phyloP scores from a whole-genome alignment of 2,888 invertebrate species.

The Entomobrya proxima region DNA sequence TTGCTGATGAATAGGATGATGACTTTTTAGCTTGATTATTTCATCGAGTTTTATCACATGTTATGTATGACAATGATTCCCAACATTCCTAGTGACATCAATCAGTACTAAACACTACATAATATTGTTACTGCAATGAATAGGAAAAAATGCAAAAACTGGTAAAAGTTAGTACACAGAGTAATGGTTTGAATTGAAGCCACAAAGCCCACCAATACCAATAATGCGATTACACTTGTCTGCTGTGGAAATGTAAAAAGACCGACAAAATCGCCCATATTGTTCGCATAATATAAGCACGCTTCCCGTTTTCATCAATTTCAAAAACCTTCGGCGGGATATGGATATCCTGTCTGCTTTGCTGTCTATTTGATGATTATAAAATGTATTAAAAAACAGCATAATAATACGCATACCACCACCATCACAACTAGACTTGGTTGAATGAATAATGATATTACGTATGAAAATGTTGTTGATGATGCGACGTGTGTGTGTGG shows the following conservation, averaged over 20 bases:
- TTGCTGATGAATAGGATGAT: constrained; percentile 44
- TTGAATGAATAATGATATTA: constrained; percentile 58
- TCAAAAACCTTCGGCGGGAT: constrained; percentile 74
- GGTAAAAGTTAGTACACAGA: no score
- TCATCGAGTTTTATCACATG: constrained; percentile 14
- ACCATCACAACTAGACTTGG: constrained; percentile 26
- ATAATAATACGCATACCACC: constrained; percentile 25
- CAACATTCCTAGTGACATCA: constrained; percentile 17
- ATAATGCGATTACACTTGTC: background rate
- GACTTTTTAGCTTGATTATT: constrained; percentile 46
- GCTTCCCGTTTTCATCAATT: constrained; percentile 74
- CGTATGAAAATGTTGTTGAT: constrained; percentile 60
- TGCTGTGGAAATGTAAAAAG: constrained; percentile 62
- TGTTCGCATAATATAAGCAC: constrained; percentile 69
- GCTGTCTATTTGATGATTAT: constrained; percentile 49
- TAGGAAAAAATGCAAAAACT: no score
- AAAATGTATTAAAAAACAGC: constrained; percentile 57
- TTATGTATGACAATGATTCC: background rate
- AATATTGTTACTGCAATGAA: background rate
- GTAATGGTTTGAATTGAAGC: background rate
- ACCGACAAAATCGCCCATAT: constrained; percentile 68
- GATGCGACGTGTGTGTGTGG: constrained; percentile 46
- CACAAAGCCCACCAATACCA: background rate
- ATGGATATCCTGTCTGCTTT: constrained; percentile 74
- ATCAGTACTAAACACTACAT: constrained; percentile 23